Conservation (phyloP, 1,140 invertebrate genomes). For the Zophobas atratus region DNA sequence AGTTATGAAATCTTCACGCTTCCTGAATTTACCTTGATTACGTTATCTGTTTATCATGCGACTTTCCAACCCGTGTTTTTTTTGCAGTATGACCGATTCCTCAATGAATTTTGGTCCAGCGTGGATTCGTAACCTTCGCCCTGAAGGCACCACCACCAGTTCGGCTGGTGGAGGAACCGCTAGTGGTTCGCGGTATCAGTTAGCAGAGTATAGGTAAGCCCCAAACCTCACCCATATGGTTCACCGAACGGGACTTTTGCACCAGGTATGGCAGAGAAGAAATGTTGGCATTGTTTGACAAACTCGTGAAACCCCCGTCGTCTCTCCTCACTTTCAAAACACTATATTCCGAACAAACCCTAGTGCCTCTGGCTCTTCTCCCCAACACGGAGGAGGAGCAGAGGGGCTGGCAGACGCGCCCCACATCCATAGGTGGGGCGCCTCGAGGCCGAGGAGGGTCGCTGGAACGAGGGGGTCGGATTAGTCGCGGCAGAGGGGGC, state of each 20-base stretch:
- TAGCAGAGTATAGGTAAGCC: slow-evolving; percentile 78
- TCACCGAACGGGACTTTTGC: slow-evolving; percentile 29
- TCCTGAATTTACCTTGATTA: slow-evolving; percentile 37
- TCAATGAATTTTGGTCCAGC: slow-evolving; percentile 82
- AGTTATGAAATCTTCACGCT: slow-evolving; percentile 36
- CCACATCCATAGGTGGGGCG: slow-evolving; percentile 60
- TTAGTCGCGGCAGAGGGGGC: slow-evolving; percentile 72
- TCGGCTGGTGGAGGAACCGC: slow-evolving; percentile 57
- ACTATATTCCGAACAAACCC: slow-evolving; percentile 82
- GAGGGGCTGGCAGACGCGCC: slow-evolving; percentile 59
- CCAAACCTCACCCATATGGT: not conserved
- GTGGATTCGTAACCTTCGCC: slow-evolving; percentile 79
- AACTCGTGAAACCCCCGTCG: slow-evolving; percentile 77
- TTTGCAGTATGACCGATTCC: slow-evolving; percentile 70
- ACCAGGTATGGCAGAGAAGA: slow-evolving; percentile 87
- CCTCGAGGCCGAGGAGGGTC: slow-evolving; percentile 70
- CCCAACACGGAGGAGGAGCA: slow-evolving; percentile 85
- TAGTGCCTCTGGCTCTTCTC: slow-evolving; percentile 83
- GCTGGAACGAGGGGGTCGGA: slow-evolving; percentile 62
- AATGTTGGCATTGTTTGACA: slow-evolving; percentile 88
- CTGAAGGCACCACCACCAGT: slow-evolving; percentile 67
- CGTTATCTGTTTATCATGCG: slow-evolving; percentile 1
- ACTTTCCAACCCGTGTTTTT: slow-evolving; percentile 11
- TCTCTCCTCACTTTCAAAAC: slow-evolving; percentile 76
- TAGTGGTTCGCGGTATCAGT: slow-evolving; percentile 70